A percentile compares a stretch with the other conserved stretches of the same genome.
Evolutionary conservation across 2,888 invertebrate genomes (phyloP).

Genomic region (Ectropis crepuscularia): DNA sequence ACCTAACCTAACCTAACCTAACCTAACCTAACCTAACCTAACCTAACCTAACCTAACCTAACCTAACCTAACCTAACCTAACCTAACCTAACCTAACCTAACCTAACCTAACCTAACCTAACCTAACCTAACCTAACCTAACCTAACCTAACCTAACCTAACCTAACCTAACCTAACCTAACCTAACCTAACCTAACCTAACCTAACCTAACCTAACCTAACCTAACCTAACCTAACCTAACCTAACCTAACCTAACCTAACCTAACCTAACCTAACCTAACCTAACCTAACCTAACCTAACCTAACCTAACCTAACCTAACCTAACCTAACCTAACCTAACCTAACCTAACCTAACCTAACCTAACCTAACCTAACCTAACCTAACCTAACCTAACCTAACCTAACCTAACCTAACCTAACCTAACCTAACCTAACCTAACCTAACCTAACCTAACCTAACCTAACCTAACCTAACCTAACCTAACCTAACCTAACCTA

Average conservation of each 20-base stretch:
- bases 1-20: slow-evolving; percentile 4
- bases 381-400: slow-evolving; percentile 4
- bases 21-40: slow-evolving; percentile 4
- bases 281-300: slow-evolving; percentile 4
- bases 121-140: slow-evolving; percentile 4
- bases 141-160: slow-evolving; percentile 4
- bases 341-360: slow-evolving; percentile 4
- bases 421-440: slow-evolving; percentile 4
- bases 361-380: slow-evolving; percentile 4
- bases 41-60: slow-evolving; percentile 4
- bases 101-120: slow-evolving; percentile 4
- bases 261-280: slow-evolving; percentile 4
- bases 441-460: slow-evolving; percentile 4
- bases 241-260: slow-evolving; percentile 4
- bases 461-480: slow-evolving; percentile 4
- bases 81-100: slow-evolving; percentile 4
- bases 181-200: slow-evolving; percentile 4
- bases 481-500: slow-evolving; percentile 4
- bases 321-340: slow-evolving; percentile 4
- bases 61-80: slow-evolving; percentile 4
- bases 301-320: slow-evolving; percentile 4
- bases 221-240: slow-evolving; percentile 4
- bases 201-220: slow-evolving; percentile 4
- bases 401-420: slow-evolving; percentile 4
- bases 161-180: slow-evolving; percentile 4